Evolutionary conservation across 37 sponge, comb jelly and placozoan genomes (phyloP), one percentile per base, ranked within the genome.

Genomic region (Cliona cf. orientalis): DNA sequence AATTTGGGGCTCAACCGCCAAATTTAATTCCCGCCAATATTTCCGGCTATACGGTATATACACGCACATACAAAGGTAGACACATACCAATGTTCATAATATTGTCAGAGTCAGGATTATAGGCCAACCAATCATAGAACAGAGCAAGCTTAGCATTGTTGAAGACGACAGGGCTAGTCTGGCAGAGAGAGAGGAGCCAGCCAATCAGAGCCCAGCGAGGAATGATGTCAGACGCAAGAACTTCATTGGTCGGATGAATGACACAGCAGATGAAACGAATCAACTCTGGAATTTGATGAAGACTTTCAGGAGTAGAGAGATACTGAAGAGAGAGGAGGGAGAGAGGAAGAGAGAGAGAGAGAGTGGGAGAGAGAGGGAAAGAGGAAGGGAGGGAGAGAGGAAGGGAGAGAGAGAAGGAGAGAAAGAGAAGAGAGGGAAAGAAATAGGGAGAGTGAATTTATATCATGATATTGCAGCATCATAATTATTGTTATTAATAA

Each of bases 191-290:
- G 36, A 96, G 86, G 22, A 99, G 89, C 99, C 99, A 99, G 23
- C 99, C 99, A 79, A 99, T 78, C 5, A 99, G 71, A 7, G 95
- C 97, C 99, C 99, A 99, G 17, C 99, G 92, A 29, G 93, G 99
- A 11, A 96, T 81, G 40, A 99, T 84, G 61, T 99, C 93, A 58
- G 97, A 96, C 19, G 86, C 80, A 72, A 96, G 76, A 21, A 99
- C 75, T 77, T 99, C 99, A 83, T 99, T 99, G 53, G 99, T 79
- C 7, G 99, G 99, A 75, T 99, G 99, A 22, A 99, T 90, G 0
- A 96, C 89, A 66, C 99, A 93, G 67, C 99, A 99, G 42, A 99
- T 71, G 67, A 91, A 99, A 22, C 99, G 86, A 7, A 99, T 90
- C 56, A 96, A 58, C 61, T 99, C 99, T 11, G 88, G 79, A 38